Conservation (phyloP, 2,113 vertebrate genomes). For the Propithecus coquereli region DNA sequence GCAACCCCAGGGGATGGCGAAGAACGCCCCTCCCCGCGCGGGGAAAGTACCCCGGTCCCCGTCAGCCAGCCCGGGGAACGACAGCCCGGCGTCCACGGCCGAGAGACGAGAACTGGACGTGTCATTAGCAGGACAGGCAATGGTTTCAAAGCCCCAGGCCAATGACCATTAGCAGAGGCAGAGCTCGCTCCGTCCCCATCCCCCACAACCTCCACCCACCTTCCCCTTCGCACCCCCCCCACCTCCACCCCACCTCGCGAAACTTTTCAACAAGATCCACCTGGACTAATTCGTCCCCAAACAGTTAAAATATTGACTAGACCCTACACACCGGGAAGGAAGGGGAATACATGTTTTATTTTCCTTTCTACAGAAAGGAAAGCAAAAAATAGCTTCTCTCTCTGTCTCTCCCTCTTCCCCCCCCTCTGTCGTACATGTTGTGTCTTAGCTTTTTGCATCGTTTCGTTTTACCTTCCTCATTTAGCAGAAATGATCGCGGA, state of each 20-base stretch:
- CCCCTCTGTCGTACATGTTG: slow-evolving; percentile 85
- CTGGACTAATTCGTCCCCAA: slow-evolving; percentile 68
- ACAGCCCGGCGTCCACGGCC: slow-evolving; percentile 75
- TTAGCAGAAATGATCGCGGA: slow-evolving; percentile 77
- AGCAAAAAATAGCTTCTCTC: slow-evolving; percentile 84
- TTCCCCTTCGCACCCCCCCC: slow-evolving; percentile 16
- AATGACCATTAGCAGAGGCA: slow-evolving; percentile 76
- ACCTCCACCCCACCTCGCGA: slow-evolving; percentile 71
- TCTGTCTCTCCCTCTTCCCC: slow-evolving; percentile 72
- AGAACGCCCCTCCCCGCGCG: slow-evolving; percentile 50
- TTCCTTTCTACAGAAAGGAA: slow-evolving; percentile 79
- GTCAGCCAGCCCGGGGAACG: not conserved
- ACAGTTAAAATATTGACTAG: slow-evolving; percentile 61
- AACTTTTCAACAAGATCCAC: slow-evolving; percentile 80
- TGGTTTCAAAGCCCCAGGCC: slow-evolving; percentile 85
- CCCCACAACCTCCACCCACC: slow-evolving; percentile 78
- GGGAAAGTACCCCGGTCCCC: slow-evolving; percentile 65
- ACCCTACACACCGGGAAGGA: slow-evolving; percentile 66
- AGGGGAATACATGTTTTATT: slow-evolving; percentile 63
- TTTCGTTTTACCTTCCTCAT: slow-evolving; percentile 86
- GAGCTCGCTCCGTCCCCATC: slow-evolving; percentile 75
- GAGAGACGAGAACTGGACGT: slow-evolving; percentile 84
- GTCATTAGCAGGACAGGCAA: slow-evolving; percentile 88
- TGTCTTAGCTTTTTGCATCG: slow-evolving; percentile 85
- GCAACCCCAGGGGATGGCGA: slow-evolving; percentile 58